Base-by-base conservation (phyloP, 2,113 vertebrate genomes). In the Apodemus speciosus region DNA sequence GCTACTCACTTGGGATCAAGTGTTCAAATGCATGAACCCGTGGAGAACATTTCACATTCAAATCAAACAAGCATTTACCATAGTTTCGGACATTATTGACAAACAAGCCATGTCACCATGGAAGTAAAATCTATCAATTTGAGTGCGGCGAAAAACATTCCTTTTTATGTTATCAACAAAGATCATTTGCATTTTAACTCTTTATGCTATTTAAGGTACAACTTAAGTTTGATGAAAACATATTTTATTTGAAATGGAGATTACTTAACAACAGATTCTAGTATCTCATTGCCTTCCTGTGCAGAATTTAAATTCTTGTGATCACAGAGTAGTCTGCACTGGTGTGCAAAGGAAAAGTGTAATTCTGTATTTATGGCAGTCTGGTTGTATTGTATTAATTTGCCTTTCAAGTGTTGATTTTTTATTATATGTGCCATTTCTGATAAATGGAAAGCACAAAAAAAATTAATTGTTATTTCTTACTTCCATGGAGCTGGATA, bases 371-470 rank as follows among this genome's bases (percentile, higher is more conserved):
- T 95, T 35, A 64, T 97, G 96, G 96, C 91, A 89, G 93, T 58
- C 92, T 97, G 85, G 95, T 97, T 96, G 46, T 93, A 93, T 96
- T 95, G 89, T 96, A 97, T 93, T 97, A 92, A 69, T 97, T 95
- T 97, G 93, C 94, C 95, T 60, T 96, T 88, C 79, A 90, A 85
- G 80, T 88, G 64, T 56, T 96, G n/a, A 40, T 81, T 58, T 58
- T 27, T 79, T 98, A 97, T 96, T 94, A 97, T 79, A 93, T 49
- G 16, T 95, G 92, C 92, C 35, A 32, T 95, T 97, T 89, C 69
- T 94, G 90, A 90, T 94, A 85, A 96, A 91, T 94, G 49, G 94
- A 51, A 76, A 62, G 81, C 56, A 87, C 35, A 32, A 95, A 18
- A 68, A 68, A 92, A 94, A 89, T 94, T 89, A 89, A 76, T 91